Conservation (phyloP, 2,113 vertebrate species). For the Prietella phreatophila region DNA sequence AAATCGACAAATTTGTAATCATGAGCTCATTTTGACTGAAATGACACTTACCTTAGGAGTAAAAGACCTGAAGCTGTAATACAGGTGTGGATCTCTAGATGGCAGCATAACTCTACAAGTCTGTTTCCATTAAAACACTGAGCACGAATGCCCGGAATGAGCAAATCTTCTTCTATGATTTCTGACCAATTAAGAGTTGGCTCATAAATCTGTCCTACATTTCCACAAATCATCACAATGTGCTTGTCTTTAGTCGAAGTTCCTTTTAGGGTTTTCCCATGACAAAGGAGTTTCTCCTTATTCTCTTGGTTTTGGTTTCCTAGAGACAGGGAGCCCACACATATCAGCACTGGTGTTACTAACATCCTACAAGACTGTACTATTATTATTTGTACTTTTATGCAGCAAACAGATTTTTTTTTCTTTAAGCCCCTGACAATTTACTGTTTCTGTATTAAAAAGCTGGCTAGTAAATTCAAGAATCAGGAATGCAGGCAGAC, state of each 20-base stretch:
- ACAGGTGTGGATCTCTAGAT: slow-evolving; percentile 36
- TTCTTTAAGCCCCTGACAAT: neutral
- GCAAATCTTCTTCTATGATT: neutral
- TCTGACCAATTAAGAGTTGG: neutral
- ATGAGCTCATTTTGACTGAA: neutral
- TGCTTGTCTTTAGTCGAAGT: neutral
- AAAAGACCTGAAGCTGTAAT: neutral
- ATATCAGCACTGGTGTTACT: neutral
- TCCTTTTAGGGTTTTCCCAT: neutral
- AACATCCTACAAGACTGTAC: neutral
- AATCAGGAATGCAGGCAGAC: neutral
- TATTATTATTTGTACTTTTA: neutral
- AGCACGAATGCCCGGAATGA: neutral
- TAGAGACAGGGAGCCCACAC: neutral
- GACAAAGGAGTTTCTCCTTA: neutral
- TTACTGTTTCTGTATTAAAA: neutral
- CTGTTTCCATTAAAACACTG: neutral
- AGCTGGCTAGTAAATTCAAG: neutral
- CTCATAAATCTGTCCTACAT: neutral
- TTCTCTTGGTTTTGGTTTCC: neutral
- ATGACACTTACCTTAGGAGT: neutral
- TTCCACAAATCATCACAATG: slow-evolving; percentile 1
- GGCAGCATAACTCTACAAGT: slow-evolving; percentile 35
- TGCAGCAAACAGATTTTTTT: neutral
- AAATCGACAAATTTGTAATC: neutral